These are phyloP conservation scores for Cetoscarus ocellatus DNA, from an alignment of 2,797 vertebrate species.

Conservation along the genomic window DNA sequence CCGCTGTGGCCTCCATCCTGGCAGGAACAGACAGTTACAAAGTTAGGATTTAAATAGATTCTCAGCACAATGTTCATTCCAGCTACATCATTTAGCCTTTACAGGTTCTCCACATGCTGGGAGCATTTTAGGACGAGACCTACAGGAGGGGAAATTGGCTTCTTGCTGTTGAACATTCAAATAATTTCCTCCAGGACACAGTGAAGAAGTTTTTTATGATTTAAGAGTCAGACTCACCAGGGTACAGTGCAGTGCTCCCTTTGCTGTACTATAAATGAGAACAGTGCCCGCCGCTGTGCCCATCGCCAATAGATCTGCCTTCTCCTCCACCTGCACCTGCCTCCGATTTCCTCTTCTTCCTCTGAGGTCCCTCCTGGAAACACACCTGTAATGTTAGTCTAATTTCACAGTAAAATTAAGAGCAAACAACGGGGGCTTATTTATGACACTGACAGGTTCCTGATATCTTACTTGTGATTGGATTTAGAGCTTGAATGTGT, in stretches of 20 bases:
- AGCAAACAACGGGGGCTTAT: accelerated
- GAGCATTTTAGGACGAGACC: not conserved
- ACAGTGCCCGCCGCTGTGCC: conserved; percentile 96
- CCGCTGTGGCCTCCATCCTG: conserved; percentile 93
- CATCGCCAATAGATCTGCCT: conserved; percentile 93
- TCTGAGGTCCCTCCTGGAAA: conserved; percentile 93
- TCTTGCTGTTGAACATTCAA: no score
- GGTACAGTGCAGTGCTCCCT: conserved; percentile 95
- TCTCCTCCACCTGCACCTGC: conserved; percentile 81
- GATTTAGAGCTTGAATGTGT: no score
- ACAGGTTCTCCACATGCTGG: not conserved
- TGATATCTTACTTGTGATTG: no score
- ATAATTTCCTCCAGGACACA: not conserved
- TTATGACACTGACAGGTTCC: not conserved
- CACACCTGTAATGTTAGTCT: not conserved
- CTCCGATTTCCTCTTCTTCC: conserved; percentile 98
- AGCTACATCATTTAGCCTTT: not conserved
- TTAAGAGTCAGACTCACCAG: conserved; percentile 84
- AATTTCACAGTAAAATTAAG: no score
- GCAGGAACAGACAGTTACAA: conserved; percentile 17
- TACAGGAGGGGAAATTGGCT: no score
- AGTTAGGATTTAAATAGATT: not conserved
- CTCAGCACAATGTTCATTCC: no score
- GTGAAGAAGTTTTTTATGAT: accelerated
- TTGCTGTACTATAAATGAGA: conserved; percentile 95